phyloP scores from a whole-genome alignment of 2,797 vertebrate species.

The Limnodromus scolopaceus region DNA sequence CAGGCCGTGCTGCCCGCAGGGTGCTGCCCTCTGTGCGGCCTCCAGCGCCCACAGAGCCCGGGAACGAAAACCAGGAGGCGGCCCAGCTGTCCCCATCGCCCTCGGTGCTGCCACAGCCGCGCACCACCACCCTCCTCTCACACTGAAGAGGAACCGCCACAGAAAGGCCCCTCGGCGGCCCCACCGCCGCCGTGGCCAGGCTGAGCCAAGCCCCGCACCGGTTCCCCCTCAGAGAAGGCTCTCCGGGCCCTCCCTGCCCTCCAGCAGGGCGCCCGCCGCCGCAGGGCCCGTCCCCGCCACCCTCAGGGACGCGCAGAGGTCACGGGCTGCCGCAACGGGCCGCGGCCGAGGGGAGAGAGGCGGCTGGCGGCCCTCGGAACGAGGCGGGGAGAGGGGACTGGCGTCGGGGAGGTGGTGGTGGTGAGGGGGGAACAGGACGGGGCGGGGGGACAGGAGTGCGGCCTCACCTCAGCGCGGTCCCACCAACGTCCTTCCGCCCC shows the following conservation, averaged over 20 bases:
- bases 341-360: too few relatives aligned
- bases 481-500: background rate
- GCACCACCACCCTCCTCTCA: background rate
- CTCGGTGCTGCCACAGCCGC: background rate
- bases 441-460: accelerated
- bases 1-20: background rate
- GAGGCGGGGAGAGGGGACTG: accelerated
- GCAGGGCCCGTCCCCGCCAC: background rate
- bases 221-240: background rate
- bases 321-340: background rate
- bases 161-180: too few relatives aligned
- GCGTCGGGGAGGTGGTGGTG: too few relatives aligned
- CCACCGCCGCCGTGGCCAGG: background rate
- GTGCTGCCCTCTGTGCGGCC: background rate
- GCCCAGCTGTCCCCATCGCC: background rate
- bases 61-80: accelerated
- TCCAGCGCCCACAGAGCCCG: background rate
- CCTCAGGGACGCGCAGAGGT: conserved; percentile 38
- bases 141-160: accelerated
- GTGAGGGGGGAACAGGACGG: accelerated
- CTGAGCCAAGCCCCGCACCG: background rate
- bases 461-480: background rate
- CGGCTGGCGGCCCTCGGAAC: background rate
- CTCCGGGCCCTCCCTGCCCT: background rate
- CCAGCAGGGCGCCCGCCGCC: background rate